Conservation (phyloP, 2,888 invertebrate species). For the Patella depressa region DNA sequence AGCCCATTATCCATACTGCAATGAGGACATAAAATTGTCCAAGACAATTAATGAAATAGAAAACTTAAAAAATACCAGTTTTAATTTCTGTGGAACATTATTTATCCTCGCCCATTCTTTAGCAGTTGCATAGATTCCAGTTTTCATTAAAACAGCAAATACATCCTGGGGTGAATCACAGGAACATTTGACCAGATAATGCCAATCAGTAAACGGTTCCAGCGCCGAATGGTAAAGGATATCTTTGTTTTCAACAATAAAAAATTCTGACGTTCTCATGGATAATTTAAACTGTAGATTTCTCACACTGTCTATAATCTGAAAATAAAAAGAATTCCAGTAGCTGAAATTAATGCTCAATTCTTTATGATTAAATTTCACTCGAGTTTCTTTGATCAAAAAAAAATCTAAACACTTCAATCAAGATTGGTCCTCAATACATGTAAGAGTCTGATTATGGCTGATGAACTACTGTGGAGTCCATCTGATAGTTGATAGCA, state of each 20-base stretch:
- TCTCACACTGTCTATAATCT: slow-evolving; percentile 64
- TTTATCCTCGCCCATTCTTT: slow-evolving; percentile 57
- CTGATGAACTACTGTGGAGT: too few relatives aligned
- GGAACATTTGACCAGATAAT: slow-evolving; percentile 46
- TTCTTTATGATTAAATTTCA: too few relatives aligned
- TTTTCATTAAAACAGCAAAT: slow-evolving; percentile 54
- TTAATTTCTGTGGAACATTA: slow-evolving; percentile 40
- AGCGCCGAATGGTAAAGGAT: slow-evolving; percentile 36
- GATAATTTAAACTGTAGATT: slow-evolving; percentile 54
- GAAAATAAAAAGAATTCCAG: slow-evolving; percentile 15
- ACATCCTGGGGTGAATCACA: slow-evolving; percentile 49
- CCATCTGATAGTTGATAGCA: too few relatives aligned
- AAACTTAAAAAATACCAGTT: slow-evolving; percentile 39
- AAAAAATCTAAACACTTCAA: too few relatives aligned
- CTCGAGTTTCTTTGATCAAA: too few relatives aligned
- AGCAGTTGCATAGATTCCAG: slow-evolving; percentile 57
- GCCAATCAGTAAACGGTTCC: slow-evolving; percentile 57
- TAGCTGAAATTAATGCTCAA: not conserved
- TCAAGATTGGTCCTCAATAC: too few relatives aligned
- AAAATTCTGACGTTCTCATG: slow-evolving; percentile 43
- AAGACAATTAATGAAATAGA: not conserved
- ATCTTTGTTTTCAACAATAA: slow-evolving; percentile 39
- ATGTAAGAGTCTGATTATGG: too few relatives aligned
- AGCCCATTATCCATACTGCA: too few relatives aligned
- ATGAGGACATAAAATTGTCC: not conserved